phyloP scores from a whole-genome alignment of 2,888 invertebrate genomes.

The Petrolisthes cinctipes region DNA sequence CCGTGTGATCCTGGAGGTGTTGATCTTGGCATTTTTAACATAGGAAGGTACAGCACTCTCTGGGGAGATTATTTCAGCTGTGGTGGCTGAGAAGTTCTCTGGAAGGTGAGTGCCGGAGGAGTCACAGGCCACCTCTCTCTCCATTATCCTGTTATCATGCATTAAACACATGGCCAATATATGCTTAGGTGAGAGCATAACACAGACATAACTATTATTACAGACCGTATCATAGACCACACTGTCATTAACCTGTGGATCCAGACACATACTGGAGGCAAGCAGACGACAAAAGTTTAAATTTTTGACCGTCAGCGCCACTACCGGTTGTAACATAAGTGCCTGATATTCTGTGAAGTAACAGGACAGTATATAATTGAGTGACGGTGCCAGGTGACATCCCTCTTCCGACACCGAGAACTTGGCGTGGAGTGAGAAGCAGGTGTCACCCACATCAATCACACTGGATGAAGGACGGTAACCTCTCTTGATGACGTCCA shows the following conservation, averaged over 20 bases:
- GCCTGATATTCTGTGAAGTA: slow-evolving; percentile 57
- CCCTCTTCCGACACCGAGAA: slow-evolving; percentile 43
- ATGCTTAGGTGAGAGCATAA: slow-evolving; percentile 64
- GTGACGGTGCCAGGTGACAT: slow-evolving; percentile 56
- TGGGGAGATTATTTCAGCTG: slow-evolving; percentile 29
- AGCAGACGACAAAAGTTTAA: slow-evolving; percentile 56
- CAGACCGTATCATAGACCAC: slow-evolving; percentile 59
- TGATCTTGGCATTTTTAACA: slow-evolving; percentile 49
- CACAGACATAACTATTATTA: slow-evolving; percentile 63
- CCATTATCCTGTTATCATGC: slow-evolving; percentile 47
- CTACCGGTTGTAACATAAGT: slow-evolving; percentile 53
- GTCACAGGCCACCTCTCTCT: slow-evolving; percentile 31
- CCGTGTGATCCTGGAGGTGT: slow-evolving; percentile 53
- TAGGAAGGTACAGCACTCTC: slow-evolving; percentile 28
- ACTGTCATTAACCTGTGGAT: slow-evolving; percentile 45
- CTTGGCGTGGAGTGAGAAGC: slow-evolving; percentile 50
- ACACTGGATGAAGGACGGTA: slow-evolving; percentile 50
- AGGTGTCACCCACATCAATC: slow-evolving; percentile 40
- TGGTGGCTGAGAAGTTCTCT: slow-evolving; percentile 53
- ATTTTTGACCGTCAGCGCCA: slow-evolving; percentile 51
- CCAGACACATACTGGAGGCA: slow-evolving; percentile 49
- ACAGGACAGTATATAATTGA: slow-evolving; percentile 64
- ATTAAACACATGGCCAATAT: slow-evolving; percentile 64
- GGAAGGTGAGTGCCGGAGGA: slow-evolving; percentile 27
- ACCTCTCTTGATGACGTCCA: slow-evolving; percentile 62